Evolutionary conservation across 2,888 invertebrate genomes (phyloP).

Genomic region (Aricia artaxerxes): DNA sequence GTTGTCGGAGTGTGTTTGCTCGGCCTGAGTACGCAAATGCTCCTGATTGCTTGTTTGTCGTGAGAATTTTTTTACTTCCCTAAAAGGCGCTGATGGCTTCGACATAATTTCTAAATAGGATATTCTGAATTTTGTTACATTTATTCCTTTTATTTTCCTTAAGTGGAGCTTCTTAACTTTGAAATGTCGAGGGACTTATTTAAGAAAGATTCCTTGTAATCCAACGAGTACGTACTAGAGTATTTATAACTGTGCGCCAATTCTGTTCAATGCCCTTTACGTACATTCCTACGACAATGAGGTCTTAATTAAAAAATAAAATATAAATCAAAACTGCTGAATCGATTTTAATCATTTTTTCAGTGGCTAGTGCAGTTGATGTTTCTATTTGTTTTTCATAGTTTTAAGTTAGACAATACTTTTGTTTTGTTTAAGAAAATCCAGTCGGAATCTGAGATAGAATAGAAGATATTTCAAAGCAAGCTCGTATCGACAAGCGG

Average conservation of each 20-base stretch:
- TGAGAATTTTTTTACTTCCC: conserved; percentile 67
- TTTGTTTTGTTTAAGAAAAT: conserved; percentile 58
- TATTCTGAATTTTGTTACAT: conserved; percentile 43
- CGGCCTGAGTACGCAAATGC: conserved; percentile 69
- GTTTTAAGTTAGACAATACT: conserved; percentile 35
- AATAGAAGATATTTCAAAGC: conserved; percentile 63
- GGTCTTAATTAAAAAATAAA: background rate
- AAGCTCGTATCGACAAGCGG: conserved; percentile 73
- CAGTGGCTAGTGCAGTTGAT: background rate
- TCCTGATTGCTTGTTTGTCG: conserved; percentile 76
- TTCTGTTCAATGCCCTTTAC: background rate
- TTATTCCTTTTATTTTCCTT: conserved; percentile 38
- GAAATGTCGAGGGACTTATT: background rate
- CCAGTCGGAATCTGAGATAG: conserved; percentile 59
- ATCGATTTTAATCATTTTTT: no score
- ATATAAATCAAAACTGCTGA: no score
- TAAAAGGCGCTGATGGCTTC: conserved; percentile 42
- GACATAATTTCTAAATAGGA: conserved; percentile 42
- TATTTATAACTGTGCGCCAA: background rate
- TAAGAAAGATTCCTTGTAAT: background rate
- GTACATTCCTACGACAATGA: background rate
- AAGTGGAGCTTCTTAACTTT: background rate
- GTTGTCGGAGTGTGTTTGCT: conserved; percentile 59
- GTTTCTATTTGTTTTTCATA: conserved; percentile 8
- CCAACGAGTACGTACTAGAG: background rate